Base-by-base conservation (phyloP, 2,113 vertebrate species). In the Xiphorhynchus elegans region DNA sequence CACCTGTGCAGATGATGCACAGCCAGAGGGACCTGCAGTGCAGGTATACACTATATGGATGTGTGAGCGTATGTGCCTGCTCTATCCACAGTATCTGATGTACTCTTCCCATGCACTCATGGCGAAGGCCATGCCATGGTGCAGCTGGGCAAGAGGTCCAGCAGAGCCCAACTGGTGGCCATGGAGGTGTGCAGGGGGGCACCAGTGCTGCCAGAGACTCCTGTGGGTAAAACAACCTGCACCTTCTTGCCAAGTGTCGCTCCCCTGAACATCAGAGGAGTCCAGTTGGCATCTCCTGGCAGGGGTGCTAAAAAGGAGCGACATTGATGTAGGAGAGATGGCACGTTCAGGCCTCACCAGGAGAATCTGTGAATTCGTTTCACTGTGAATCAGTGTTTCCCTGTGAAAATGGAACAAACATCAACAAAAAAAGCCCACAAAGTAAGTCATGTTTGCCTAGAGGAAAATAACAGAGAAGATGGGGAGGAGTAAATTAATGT, bases 71-170 rank as follows among this genome's bases (percentile, higher is more conserved):
- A 0, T 29, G 26, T 58, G 49, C 40, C 60, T n/a, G 17, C 8
- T 42, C 58, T 3, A 0, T 8, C 49, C 75, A 7, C 53, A 58
- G 24, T 13, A 17, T 20, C 5, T 58, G 47, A 26, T 3, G 0
- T 47, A 17, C 31, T 49, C 47, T 44, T 68, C 44, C 35, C n/a
- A 28, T 49, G 5, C 0, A 0, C 39, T 9, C 0, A 0, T n/a
- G 50, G 46, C 44, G 53, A 68, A 55, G 49, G 39, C 33, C 24
- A 2, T 18, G 33, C 18, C 2, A 0, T 72, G 21, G 25, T 14
- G 14, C 17, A 31, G 25, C 80, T 35, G 58, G 13, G 19, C 4
- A 0, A 52, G 56, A 62, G 46, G 25, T 49, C 42, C 20, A 8
- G 69, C 60, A 49, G 59, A 25, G 55, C 49, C 53, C 58, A 42